Base-by-base conservation (phyloP, 1,140 invertebrate species). In the Dendroctonus valens region DNA sequence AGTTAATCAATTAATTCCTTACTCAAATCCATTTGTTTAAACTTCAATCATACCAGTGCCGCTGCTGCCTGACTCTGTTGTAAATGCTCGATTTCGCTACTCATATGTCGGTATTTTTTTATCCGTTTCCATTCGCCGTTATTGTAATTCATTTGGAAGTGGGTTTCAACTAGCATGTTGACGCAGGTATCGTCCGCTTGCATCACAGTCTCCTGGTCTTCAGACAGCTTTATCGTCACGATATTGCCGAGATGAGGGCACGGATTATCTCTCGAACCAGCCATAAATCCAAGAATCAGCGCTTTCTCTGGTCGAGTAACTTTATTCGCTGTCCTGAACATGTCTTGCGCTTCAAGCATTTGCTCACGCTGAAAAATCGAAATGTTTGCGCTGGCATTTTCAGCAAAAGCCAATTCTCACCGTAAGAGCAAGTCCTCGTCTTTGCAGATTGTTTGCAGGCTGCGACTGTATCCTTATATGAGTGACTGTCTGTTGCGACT, bases 281-380 rank as follows among this genome's bases (percentile, higher is more conserved):
- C 96, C 93, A 99, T 98, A 75, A 99, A 99, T 67, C 96, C 95
- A 26, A 99, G 84, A 75, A 99, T 99, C 41, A 98, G 88, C 44
- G 96, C 95, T 77, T 98, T 98, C 73, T 98, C 96, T 3, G 95
- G 94, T 70, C 96, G 81, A 0, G 95, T 97, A 46, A 98, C 94
- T 79, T 93, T 91, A 77, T 98, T 98, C 39, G 95, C 95, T 70
- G 91, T 96, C 62, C 90, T 85, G 83, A 98, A 98, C 93, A 98
- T 97, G 79, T 98, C 94, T 80, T 97, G 94, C 2, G 96, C 96
- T 80, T 97, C 94, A 73, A 94, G 82, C 88, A 98, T 96, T 88
- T 97, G 94, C 79, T 97, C 95, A 77, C 92, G 89, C 89, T 91
- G 77, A 70, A 75, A 77, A 61, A 65, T 66, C 11, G 44, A 52